A percentile compares a stretch with the other conserved stretches of the same genome.
Evolutionary conservation across 64 coral and sea anemone species (phyloP).

Genomic region (Actinia equina): DNA sequence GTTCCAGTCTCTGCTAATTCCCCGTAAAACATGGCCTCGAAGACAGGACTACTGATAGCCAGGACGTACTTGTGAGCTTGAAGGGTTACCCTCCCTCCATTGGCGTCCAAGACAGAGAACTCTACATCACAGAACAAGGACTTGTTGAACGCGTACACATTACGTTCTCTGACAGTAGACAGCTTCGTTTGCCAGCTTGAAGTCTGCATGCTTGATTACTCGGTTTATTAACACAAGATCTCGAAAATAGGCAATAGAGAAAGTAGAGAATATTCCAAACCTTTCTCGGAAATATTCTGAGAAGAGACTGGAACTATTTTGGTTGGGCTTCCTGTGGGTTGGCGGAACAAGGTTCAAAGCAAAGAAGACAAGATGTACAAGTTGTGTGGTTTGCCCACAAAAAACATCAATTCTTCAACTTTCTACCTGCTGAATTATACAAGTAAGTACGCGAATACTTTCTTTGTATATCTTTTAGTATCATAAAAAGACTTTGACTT

Average conservation of each 20-base stretch:
- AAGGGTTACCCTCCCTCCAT: background rate
- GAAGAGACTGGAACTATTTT: background rate
- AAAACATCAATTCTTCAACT: background rate
- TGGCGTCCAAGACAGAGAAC: conserved; percentile 14
- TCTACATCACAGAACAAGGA: conserved; percentile 29
- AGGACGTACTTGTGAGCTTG: conserved; percentile 43
- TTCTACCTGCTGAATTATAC: background rate
- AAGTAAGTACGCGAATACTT: background rate
- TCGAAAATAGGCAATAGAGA: no score
- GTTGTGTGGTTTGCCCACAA: background rate
- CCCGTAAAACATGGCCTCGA: conserved; percentile 43
- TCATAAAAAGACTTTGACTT: background rate
- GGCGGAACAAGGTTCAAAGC: background rate
- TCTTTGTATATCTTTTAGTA: background rate
- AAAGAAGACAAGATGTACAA: background rate
- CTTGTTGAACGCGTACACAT: conserved; percentile 32
- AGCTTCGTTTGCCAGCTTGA: conserved; percentile 13
- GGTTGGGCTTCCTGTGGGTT: background rate
- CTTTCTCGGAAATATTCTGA: background rate
- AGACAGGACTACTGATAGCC: conserved; percentile 36
- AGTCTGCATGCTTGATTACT: background rate
- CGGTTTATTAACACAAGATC: background rate
- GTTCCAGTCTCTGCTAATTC: conserved; percentile 4
- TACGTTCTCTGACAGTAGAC: conserved; percentile 15
- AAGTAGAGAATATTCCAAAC: no score